Evolutionary conservation across 2,113 vertebrate genomes (phyloP).

Genomic region (Bombycilla garrulus): DNA sequence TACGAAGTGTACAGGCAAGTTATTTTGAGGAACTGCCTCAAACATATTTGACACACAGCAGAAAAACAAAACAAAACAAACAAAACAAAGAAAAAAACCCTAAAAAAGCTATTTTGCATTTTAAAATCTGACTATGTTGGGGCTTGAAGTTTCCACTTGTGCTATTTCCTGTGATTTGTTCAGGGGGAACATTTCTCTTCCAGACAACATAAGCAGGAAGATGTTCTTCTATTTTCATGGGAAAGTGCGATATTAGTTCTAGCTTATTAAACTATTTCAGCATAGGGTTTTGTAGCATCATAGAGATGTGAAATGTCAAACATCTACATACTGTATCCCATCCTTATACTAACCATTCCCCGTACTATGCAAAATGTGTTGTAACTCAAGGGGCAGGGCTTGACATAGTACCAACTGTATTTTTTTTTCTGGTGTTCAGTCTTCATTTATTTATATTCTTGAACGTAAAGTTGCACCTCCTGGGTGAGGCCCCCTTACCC

Average conservation of each 20-base stretch:
- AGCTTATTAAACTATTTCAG: neutral
- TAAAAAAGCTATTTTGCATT: neutral
- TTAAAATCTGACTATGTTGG: neutral
- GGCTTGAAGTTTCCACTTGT: neutral
- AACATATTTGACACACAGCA: neutral
- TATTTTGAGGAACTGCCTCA: slow-evolving; percentile 16
- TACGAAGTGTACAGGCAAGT: neutral
- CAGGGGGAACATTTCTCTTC: neutral
- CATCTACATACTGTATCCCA: neutral
- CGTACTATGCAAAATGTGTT: neutral
- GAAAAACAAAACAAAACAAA: neutral
- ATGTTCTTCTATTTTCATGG: neutral
- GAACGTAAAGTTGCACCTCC: neutral
- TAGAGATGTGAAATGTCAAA: neutral
- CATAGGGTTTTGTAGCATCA: neutral
- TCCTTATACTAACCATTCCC: neutral
- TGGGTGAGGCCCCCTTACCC: neutral
- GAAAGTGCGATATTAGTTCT: neutral
- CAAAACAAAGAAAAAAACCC: neutral
- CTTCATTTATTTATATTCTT: neutral
- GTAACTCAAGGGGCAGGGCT: neutral
- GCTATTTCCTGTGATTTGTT: neutral
- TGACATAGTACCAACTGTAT: neutral
- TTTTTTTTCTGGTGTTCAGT: neutral
- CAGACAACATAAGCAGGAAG: neutral